phyloP scores from a whole-genome alignment of 2,113 vertebrate genomes.

The Corapipo altera region DNA sequence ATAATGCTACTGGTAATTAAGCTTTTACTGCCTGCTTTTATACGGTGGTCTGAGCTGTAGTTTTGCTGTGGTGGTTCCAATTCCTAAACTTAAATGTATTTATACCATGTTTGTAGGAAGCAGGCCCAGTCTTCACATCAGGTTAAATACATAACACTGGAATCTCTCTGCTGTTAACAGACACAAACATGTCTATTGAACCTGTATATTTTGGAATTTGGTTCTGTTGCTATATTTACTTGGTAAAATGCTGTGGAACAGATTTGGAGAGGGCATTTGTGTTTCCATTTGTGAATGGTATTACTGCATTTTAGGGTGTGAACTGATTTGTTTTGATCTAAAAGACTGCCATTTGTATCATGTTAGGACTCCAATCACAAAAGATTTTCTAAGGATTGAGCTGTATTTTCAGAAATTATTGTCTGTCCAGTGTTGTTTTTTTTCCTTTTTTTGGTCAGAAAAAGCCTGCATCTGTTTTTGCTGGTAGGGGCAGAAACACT shows the following conservation, averaged over 20 bases:
- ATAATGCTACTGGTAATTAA: no score
- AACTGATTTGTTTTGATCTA: conserved; percentile 62
- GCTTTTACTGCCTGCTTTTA: no score
- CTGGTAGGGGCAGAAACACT: not conserved
- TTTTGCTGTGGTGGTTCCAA: no score
- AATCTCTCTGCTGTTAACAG: no score
- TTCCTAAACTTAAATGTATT: no score
- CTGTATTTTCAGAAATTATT: conserved; percentile 23
- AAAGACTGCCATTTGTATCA: conserved; percentile 48
- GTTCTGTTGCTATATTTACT: conserved; percentile 31
- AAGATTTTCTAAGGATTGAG: conserved; percentile 17
- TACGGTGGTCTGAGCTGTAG: no score
- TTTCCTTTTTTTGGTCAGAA: not conserved
- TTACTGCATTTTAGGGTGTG: conserved; percentile 13
- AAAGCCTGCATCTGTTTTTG: conserved; percentile 25
- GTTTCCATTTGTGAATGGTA: conserved; percentile 36
- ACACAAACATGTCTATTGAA: no score
- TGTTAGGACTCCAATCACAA: conserved; percentile 9
- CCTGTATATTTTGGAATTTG: conserved; percentile 31
- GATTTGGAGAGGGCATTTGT: conserved; percentile 39
- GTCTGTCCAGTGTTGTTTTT: not conserved
- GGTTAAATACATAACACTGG: no score
- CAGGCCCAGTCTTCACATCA: no score
- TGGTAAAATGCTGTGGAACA: conserved; percentile 13
- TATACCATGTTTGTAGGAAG: no score